Conservation (phyloP, 2,113 vertebrate species). For the Gyps fulvus region DNA sequence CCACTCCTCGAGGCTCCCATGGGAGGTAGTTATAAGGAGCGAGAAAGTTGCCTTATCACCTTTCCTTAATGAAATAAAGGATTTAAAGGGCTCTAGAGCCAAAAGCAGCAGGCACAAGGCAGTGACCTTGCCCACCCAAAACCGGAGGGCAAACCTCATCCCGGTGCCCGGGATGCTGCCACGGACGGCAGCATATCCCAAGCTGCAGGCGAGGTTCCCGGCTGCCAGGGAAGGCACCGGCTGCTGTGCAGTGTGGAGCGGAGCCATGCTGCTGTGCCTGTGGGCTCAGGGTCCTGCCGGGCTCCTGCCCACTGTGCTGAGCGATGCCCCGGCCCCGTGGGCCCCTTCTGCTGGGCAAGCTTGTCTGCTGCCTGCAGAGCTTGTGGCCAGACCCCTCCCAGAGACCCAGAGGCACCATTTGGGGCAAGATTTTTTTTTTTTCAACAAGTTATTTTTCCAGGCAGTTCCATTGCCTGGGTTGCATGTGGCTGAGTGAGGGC, state of each 20-base stretch:
- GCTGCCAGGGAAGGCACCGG: no score
- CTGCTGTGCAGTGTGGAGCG: not conserved
- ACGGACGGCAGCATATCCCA: rapidly evolving
- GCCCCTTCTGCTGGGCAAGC: not conserved
- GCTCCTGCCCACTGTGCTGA: not conserved
- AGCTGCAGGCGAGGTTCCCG: rapidly evolving
- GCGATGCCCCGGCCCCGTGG: rapidly evolving
- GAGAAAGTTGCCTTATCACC: not conserved
- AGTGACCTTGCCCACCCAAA: not conserved
- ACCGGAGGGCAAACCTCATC: not conserved
- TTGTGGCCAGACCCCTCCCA: no score
- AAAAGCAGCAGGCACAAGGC: not conserved
- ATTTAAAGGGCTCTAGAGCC: not conserved
- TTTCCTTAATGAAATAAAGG: not conserved
- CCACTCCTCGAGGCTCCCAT: rapidly evolving
- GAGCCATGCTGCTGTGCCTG: not conserved
- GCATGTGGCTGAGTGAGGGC: not conserved
- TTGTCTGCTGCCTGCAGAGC: not conserved
- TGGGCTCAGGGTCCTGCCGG: not conserved
- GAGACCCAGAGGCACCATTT: rapidly evolving
- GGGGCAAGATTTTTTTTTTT: not conserved
- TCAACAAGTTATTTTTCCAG: not conserved
- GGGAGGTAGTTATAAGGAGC: not conserved
- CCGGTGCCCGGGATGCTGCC: not conserved
- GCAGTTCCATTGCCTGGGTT: not conserved